Percentiles rank a stretch among this genome's conserved stretches.
Evolutionary conservation across 2,113 vertebrate genomes (phyloP).

Genomic region (Rana temporaria): DNA sequence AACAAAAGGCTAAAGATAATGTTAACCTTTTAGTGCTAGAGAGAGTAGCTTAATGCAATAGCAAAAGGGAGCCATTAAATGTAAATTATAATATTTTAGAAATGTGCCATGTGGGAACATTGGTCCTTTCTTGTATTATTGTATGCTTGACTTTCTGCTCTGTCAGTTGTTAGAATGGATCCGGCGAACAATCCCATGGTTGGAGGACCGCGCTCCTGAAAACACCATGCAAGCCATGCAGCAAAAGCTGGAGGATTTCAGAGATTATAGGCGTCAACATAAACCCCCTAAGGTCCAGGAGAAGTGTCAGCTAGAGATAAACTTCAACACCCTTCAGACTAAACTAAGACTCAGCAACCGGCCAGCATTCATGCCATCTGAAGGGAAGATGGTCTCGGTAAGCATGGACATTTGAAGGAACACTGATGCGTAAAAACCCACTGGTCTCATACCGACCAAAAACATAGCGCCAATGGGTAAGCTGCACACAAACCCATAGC

Average conservation of each 20-base stretch:
- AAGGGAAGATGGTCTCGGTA: conserved; percentile 98
- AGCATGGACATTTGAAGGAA: conserved; percentile 55
- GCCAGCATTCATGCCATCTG: conserved; percentile 97
- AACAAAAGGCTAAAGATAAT: neutral
- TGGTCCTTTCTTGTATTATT: too few species aligned
- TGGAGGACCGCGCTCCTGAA: conserved; percentile 91
- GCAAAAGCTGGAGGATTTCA: conserved; percentile 98
- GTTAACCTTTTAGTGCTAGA: neutral
- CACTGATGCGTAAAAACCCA: too few species aligned
- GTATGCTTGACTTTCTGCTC: neutral
- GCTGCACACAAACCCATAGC: too few species aligned
- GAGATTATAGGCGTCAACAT: conserved; percentile 94
- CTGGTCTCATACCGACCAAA: too few species aligned
- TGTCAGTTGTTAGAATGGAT: conserved; percentile 94
- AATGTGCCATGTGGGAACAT: too few species aligned
- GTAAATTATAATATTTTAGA: too few species aligned
- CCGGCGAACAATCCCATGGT: conserved; percentile 94
- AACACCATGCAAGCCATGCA: conserved; percentile 99
- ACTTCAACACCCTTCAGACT: conserved; percentile 98
- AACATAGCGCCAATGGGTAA: too few species aligned
- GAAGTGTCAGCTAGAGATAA: conserved; percentile 99
- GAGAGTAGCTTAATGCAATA: neutral
- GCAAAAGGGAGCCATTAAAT: neutral
- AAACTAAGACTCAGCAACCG: conserved; percentile 97
- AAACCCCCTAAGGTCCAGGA: conserved; percentile 98